Conservation (phyloP, 1,140 invertebrate genomes). For the Apolygus lucorum region DNA sequence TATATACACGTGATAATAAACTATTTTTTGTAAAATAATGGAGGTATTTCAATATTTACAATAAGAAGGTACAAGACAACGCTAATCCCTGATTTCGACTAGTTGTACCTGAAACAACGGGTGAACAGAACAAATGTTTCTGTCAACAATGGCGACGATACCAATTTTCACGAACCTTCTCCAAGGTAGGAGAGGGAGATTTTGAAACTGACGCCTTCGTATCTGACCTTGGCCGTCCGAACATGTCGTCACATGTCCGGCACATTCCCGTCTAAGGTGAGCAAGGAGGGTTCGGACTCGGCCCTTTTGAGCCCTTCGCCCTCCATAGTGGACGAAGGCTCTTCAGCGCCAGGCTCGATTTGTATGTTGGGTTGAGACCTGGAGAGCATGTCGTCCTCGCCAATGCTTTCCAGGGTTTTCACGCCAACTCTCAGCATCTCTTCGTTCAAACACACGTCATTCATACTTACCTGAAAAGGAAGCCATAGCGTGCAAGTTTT, state of each 20-base stretch:
- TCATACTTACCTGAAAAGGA: conserved; percentile 41
- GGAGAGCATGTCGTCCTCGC: conserved; percentile 38
- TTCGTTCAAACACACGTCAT: conserved; percentile 67
- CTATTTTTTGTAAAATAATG: too few species aligned
- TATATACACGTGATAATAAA: too few species aligned
- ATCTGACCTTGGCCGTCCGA: background rate
- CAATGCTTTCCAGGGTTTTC: conserved; percentile 41
- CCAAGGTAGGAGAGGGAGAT: background rate
- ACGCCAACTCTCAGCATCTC: conserved; percentile 48
- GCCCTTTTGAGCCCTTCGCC: conserved; percentile 37
- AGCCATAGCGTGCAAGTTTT: background rate
- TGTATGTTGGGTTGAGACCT: conserved; percentile 41
- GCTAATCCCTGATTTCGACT: too few species aligned
- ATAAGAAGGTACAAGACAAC: too few species aligned
- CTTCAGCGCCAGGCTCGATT: conserved; percentile 29
- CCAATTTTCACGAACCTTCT: background rate
- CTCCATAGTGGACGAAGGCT: background rate
- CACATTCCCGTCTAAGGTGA: conserved; percentile 12
- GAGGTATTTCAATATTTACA: too few species aligned
- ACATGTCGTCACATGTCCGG: conserved; percentile 2
- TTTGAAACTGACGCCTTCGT: background rate
- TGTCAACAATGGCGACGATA: too few species aligned
- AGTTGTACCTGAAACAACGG: too few species aligned
- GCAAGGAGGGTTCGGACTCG: conserved; percentile 40
- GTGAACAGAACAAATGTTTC: too few species aligned